Evolutionary conservation across 2,888 invertebrate species (phyloP).

Genomic region (Pristionchus exspectatus): DNA sequence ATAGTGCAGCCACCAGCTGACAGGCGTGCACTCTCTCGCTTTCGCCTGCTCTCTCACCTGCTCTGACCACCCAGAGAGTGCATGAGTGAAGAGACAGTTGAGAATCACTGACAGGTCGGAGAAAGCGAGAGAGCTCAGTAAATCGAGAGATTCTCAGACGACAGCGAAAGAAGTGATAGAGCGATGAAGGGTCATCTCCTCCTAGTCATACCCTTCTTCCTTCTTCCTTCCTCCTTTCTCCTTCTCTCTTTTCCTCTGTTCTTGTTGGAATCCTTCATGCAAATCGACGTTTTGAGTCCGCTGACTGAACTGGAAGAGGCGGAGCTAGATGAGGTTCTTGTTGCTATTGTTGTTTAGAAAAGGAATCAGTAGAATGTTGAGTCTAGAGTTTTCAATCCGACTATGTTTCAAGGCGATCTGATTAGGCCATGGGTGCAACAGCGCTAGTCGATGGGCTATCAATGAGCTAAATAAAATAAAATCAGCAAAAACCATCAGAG

Average conservation of each 20-base stretch:
- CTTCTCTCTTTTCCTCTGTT: background rate
- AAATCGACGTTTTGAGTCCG: background rate
- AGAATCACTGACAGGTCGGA: background rate
- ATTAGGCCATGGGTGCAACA: background rate
- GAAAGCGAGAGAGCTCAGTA: background rate
- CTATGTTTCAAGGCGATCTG: background rate
- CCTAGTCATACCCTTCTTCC: slow-evolving; percentile 23
- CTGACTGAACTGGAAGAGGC: background rate
- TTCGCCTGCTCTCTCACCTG: background rate
- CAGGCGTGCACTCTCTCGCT: background rate
- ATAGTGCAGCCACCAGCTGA: background rate
- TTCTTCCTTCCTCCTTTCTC: background rate
- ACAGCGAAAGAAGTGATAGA: background rate
- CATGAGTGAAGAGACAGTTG: background rate
- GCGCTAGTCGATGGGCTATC: background rate
- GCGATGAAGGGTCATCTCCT: background rate
- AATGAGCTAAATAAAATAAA: no score
- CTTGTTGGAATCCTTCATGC: background rate
- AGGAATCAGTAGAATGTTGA: no score
- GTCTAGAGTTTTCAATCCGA: background rate
- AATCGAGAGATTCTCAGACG: background rate
- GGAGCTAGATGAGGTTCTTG: slow-evolving; percentile 3
- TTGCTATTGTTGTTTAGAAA: background rate
- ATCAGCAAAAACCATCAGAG: no score
- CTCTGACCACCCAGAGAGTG: background rate